These are phyloP conservation scores for Sicus ferrugineus DNA, from an alignment of 2,888 invertebrate genomes.

Conservation along the genomic window DNA sequence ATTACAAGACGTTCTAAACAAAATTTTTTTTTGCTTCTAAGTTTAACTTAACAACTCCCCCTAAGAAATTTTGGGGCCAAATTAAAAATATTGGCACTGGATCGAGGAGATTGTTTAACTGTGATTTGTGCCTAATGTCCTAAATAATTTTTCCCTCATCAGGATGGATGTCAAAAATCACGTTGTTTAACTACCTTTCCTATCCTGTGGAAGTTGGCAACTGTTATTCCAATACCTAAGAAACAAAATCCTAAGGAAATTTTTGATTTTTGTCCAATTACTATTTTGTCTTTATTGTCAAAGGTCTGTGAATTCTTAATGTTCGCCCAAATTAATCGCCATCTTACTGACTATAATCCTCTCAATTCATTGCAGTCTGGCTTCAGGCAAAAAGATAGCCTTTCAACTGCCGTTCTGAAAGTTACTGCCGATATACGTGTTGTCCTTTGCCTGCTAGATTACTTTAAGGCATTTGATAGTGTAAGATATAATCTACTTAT, in stretches of 20 bases:
- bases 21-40: too few relatives aligned
- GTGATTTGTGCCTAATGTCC: too few relatives aligned
- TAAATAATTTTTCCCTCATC: too few relatives aligned
- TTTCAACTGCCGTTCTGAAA: constrained; percentile 7
- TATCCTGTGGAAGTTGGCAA: background rate
- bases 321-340: background rate
- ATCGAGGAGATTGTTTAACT: too few relatives aligned
- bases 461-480: constrained; percentile 16
- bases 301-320: background rate
- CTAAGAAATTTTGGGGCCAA: too few relatives aligned
- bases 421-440: background rate
- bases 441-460: constrained; percentile 1
- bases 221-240: background rate
- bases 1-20: too few relatives aligned
- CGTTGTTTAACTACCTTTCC: background rate
- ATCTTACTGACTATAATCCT: background rate
- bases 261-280: background rate
- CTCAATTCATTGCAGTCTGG: constrained; percentile 7
- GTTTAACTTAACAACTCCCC: too few relatives aligned
- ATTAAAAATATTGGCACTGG: too few relatives aligned
- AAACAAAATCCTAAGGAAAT: background rate
- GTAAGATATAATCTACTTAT: constrained; percentile 1
- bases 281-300: background rate
- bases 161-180: too few relatives aligned
- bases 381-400: background rate